Evolutionary conservation across 1,140 invertebrate genomes (phyloP).

Genomic region (Heliconius himera): DNA sequence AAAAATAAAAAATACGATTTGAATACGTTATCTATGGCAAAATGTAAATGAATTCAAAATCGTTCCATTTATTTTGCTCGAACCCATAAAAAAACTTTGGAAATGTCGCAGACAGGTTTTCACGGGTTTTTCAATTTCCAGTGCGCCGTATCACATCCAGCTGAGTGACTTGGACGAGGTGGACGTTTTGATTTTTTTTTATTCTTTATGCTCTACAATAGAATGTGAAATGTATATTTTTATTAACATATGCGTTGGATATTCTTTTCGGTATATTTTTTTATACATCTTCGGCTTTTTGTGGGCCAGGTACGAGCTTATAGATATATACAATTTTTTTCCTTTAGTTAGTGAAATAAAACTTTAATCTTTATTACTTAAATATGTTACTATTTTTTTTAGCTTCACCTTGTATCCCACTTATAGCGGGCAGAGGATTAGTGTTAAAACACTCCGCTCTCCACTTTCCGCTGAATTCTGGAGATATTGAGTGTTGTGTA

Average conservation of each 20-base stretch:
- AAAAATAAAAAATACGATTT: too few species aligned
- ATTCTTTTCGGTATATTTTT: background rate
- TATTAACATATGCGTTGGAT: conserved; percentile 44
- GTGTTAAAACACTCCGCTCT: background rate
- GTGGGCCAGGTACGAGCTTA: too few species aligned
- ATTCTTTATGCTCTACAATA: background rate
- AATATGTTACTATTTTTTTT: background rate
- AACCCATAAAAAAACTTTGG: conserved; percentile 26
- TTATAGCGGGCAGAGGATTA: background rate
- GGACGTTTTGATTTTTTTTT: conserved; percentile 34
- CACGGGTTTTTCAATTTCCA: conserved; percentile 67
- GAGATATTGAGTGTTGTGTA: background rate
- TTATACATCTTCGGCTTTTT: background rate
- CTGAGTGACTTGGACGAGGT: conserved; percentile 50
- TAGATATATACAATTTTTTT: too few species aligned
- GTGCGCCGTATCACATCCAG: conserved; percentile 56
- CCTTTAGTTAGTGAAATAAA: too few species aligned
- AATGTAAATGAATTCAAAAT: background rate
- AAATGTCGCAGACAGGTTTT: conserved; percentile 38
- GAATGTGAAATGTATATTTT: conserved; percentile 23
- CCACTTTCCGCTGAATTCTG: background rate
- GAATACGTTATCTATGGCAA: background rate
- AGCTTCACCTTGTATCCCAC: background rate
- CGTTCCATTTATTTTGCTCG: background rate
- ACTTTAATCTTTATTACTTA: too few species aligned